A percentile compares a stretch with the other conserved stretches of the same genome.
phyloP scores from a whole-genome alignment of 2,113 vertebrate genomes.

The Micronisus gabar region DNA sequence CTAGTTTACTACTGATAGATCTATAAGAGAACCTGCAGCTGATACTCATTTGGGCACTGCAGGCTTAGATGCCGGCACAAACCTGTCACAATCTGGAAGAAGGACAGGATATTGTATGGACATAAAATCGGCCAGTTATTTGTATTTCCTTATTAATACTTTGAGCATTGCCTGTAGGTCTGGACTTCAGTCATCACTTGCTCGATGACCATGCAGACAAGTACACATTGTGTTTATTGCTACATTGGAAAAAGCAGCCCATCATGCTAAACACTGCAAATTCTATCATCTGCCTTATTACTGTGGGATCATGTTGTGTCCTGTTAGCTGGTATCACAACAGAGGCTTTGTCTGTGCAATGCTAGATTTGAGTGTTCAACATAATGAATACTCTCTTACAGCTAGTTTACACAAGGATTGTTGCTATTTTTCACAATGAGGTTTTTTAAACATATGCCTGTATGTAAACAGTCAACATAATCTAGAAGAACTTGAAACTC shows the following conservation, averaged over 20 bases:
- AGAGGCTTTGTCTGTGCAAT: background rate
- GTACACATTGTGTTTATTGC: background rate
- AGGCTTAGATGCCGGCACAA: background rate
- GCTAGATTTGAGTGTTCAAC: background rate
- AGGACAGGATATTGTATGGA: background rate
- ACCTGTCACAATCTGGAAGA: background rate
- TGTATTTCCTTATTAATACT: background rate
- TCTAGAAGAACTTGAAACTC: slow-evolving; percentile 2
- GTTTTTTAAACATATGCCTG: background rate
- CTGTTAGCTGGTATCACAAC: slow-evolving; percentile 4
- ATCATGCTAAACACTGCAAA: background rate
- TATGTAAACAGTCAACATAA: background rate
- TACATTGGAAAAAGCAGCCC: background rate
- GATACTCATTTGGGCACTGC: background rate
- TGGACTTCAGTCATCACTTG: background rate
- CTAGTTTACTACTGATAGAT: background rate
- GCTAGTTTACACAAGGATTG: background rate
- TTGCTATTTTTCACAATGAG: background rate
- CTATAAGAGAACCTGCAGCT: background rate
- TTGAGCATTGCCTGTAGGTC: background rate
- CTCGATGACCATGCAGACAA: background rate
- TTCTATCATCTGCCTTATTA: slow-evolving; percentile 1
- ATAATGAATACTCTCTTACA: slow-evolving; percentile 4
- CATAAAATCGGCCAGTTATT: background rate
- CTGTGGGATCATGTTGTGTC: background rate